A percentile compares a stretch with the other conserved stretches of the same genome.
These are phyloP conservation scores for Idaea dimidiata DNA, from an alignment of 2,888 invertebrate genomes.

Conservation along the genomic window DNA sequence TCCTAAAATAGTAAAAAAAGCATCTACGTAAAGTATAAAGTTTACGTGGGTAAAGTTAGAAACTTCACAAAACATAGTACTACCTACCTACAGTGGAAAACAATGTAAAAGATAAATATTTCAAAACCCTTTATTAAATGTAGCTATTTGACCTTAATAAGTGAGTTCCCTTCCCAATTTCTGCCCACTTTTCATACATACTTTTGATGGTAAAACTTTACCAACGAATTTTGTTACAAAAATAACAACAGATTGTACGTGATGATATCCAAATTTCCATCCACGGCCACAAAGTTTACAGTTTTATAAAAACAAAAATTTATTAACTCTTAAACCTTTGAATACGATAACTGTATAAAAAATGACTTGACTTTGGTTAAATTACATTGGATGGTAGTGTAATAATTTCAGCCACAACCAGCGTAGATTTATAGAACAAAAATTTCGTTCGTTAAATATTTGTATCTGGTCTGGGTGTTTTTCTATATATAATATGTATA, in stretches of 20 bases:
- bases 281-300: conserved; percentile 4
- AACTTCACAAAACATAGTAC: neutral
- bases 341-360: conserved; percentile 9
- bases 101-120: neutral
- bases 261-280: conserved; percentile 14
- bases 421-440: neutral
- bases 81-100: neutral
- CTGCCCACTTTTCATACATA: neutral
- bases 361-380: neutral
- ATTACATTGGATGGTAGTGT: neutral
- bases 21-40: no score
- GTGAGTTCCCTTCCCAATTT: neutral
- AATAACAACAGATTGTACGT: conserved; percentile 15
- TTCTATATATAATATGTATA: no score
- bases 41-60: no score
- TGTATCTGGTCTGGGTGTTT: no score
- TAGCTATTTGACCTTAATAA: neutral
- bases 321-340: conserved; percentile 1
- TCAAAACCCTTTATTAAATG: neutral
- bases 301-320: conserved; percentile 6
- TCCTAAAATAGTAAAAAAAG: no score
- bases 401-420: neutral
- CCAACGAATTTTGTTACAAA: neutral
- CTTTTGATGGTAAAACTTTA: neutral
- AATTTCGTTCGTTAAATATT: no score